Percentiles rank a stretch among this genome's conserved stretches.
These are phyloP conservation scores for Gila robusta DNA, from an alignment of 2,797 vertebrate genomes.

Conservation along the genomic window DNA sequence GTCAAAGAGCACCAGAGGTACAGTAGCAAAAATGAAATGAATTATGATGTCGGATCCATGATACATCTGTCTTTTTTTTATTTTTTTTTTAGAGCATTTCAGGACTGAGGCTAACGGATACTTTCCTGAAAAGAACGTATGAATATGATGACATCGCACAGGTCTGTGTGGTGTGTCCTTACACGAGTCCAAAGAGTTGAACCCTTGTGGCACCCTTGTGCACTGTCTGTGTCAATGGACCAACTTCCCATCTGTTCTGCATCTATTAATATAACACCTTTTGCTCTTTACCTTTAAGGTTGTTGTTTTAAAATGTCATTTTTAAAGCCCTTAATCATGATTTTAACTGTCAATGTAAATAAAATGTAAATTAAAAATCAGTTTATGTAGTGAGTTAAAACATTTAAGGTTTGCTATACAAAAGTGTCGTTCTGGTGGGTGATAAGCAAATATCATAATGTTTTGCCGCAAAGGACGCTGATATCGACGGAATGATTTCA, in stretches of 20 bases:
- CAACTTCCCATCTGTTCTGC: conserved; percentile 72
- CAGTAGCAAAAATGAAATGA: not conserved
- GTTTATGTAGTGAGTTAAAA: not conserved
- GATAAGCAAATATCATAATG: not conserved
- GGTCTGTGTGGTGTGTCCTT: conserved; percentile 94
- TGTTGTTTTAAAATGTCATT: conserved; percentile 76
- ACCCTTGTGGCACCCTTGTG: conserved; percentile 39
- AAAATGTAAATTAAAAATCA: conserved; percentile 62
- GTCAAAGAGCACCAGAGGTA: not conserved
- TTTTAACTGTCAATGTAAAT: conserved; percentile 81
- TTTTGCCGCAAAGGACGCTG: not conserved
- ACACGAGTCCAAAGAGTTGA: conserved; percentile 83
- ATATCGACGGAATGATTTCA: conserved; percentile 51
- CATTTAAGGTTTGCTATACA: not conserved
- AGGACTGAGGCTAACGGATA: conserved; percentile 94
- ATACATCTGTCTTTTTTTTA: not conserved
- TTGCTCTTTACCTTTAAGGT: conserved; percentile 62
- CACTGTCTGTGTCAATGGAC: conserved; percentile 70
- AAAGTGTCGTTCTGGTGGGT: not conserved
- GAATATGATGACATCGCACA: conserved; percentile 98
- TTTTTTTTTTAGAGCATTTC: conserved; percentile 88
- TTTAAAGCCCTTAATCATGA: conserved; percentile 66
- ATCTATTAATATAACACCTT: conserved; percentile 50
- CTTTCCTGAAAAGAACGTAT: conserved; percentile 97
- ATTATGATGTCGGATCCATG: not conserved